Evolutionary conservation across 2,797 vertebrate genomes (phyloP).

Genomic region (Hemitrygon akajei): DNA sequence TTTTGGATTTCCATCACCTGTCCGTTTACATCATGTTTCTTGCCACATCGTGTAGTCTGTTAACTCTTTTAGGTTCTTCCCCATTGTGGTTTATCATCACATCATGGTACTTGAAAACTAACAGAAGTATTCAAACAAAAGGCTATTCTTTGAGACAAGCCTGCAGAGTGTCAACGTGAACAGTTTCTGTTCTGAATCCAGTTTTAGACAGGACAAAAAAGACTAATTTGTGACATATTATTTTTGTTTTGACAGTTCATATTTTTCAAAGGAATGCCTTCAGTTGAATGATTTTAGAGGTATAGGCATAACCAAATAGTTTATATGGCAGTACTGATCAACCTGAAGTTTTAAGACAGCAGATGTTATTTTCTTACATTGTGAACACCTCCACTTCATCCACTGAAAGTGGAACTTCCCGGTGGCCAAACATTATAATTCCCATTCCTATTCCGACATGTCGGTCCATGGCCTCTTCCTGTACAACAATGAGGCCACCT

Average conservation of each 20-base stretch:
- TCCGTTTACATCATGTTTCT: background rate
- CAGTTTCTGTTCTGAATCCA: background rate
- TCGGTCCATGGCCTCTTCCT: too few relatives aligned
- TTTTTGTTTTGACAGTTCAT: background rate
- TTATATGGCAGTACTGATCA: too few relatives aligned
- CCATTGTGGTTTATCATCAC: background rate
- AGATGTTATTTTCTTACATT: too few relatives aligned
- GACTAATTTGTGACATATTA: background rate
- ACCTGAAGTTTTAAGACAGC: too few relatives aligned
- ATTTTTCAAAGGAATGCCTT: background rate
- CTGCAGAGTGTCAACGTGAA: background rate
- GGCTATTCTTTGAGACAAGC: background rate
- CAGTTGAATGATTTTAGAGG: too few relatives aligned
- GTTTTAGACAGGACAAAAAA: background rate
- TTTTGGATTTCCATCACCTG: too few relatives aligned
- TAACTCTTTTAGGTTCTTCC: background rate
- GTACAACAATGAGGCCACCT: too few relatives aligned
- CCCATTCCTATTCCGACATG: too few relatives aligned
- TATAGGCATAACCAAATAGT: too few relatives aligned
- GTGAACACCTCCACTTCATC: too few relatives aligned
- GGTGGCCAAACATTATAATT: too few relatives aligned
- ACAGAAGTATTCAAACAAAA: background rate
- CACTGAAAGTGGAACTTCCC: too few relatives aligned
- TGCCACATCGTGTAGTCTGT: background rate
- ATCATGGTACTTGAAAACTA: background rate